Evolutionary conservation across 2,888 invertebrate genomes (phyloP).

Genomic region (Penaeus monodon): DNA sequence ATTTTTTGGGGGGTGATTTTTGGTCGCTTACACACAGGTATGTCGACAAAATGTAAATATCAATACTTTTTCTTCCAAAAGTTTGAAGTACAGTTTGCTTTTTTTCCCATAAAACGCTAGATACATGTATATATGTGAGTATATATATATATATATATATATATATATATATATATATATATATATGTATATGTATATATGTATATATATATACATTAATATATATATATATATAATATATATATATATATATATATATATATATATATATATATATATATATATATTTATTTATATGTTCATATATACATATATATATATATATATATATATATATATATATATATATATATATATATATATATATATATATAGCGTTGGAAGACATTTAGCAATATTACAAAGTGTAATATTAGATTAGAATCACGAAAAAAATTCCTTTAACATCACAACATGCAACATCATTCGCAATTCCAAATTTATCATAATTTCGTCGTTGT

Average conservation of each 20-base stretch:
- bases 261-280: conserved; percentile 38
- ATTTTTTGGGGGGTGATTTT: too few species aligned
- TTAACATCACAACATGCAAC: too few species aligned
- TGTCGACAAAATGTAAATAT: not conserved
- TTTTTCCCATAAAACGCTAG: conserved; percentile 17
- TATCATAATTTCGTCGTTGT: too few species aligned
- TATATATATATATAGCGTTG: conserved; percentile 19
- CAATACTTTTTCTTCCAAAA: not conserved
- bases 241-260: conserved; percentile 24
- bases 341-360: not conserved
- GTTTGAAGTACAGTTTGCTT: not conserved
- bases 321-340: conserved; percentile 24
- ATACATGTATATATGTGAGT: conserved; percentile 36
- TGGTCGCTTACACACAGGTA: too few species aligned
- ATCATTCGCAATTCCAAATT: too few species aligned
- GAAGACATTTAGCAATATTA: too few species aligned
- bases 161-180: conserved; percentile 40
- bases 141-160: conserved; percentile 38
- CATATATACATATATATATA: conserved; percentile 35
- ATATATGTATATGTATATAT: conserved; percentile 35
- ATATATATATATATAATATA: conserved; percentile 29
- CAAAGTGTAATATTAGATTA: too few species aligned
- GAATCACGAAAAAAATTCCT: too few species aligned
- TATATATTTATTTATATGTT: conserved; percentile 31
- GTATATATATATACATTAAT: conserved; percentile 24